phyloP scores from a whole-genome alignment of 1,140 invertebrate species.

The Heterodera schachtii region DNA sequence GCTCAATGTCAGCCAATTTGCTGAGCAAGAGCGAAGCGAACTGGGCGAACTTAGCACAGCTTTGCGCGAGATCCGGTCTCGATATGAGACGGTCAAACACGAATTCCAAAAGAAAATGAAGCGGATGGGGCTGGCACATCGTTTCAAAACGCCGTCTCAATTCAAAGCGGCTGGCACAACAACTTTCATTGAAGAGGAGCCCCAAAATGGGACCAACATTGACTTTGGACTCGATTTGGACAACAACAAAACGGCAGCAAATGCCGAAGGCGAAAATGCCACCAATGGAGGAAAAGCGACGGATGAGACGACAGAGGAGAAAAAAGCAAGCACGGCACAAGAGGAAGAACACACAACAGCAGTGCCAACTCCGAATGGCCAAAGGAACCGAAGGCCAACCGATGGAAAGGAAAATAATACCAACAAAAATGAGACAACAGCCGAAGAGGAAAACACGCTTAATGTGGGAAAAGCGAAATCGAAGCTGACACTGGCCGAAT shows the following conservation, averaged over 20 bases:
- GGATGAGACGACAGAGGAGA: neutral
- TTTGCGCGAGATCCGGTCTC: conserved; percentile 17
- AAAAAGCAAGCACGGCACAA: neutral
- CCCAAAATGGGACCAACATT: neutral
- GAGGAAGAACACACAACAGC: neutral
- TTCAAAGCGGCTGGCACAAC: conserved; percentile 19
- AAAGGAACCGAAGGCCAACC: neutral
- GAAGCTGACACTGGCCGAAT: conserved; percentile 22
- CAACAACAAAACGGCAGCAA: neutral
- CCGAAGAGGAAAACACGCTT: neutral
- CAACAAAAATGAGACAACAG: neutral
- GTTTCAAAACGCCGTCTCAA: neutral
- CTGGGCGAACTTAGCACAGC: conserved; percentile 6
- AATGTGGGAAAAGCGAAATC: neutral
- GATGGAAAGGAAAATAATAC: neutral
- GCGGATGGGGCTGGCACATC: conserved; percentile 4
- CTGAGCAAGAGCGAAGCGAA: conserved; percentile 17
- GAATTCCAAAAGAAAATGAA: conserved; percentile 20
- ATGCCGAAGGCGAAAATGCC: neutral
- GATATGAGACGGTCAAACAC: conserved; percentile 23
- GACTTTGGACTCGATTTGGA: neutral
- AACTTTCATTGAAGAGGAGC: conserved; percentile 14
- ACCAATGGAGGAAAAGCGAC: neutral
- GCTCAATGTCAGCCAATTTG: conserved; percentile 4
- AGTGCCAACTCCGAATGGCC: neutral